These are phyloP conservation scores for Micrasema longulum DNA, from an alignment of 1,140 invertebrate species.

Conservation along the genomic window DNA sequence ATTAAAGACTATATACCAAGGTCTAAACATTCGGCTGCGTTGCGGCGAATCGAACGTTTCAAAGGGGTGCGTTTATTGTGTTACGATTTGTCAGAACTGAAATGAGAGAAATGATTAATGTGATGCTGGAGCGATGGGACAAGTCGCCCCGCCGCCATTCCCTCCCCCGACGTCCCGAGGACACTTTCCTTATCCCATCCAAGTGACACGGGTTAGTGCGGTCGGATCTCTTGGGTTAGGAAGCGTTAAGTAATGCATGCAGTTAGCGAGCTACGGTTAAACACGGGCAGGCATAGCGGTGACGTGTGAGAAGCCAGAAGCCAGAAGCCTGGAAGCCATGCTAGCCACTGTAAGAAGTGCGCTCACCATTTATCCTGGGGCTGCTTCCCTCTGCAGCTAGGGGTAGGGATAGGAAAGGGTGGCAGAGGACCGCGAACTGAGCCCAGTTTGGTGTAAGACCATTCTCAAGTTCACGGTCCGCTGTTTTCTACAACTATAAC, in stretches of 20 bases:
- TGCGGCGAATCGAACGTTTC: constrained; percentile 34
- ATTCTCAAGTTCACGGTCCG: not conserved
- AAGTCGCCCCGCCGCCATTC: constrained; percentile 66
- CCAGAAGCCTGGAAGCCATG: constrained; percentile 49
- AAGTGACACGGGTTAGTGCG: constrained; percentile 59
- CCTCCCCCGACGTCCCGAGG: constrained; percentile 52
- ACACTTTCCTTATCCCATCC: constrained; percentile 67
- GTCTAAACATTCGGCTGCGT: constrained; percentile 44
- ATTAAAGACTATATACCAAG: constrained; percentile 41
- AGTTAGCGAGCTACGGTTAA: constrained; percentile 40
- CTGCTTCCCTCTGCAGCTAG: constrained; percentile 17
- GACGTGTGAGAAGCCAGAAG: constrained; percentile 33
- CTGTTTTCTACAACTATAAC: constrained; percentile 28
- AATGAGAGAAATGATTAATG: constrained; percentile 42
- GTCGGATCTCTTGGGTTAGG: constrained; percentile 62
- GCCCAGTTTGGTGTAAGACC: not conserved
- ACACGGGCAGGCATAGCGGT: constrained; percentile 13
- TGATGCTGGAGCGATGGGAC: constrained; percentile 68
- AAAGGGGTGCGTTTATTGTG: constrained; percentile 50
- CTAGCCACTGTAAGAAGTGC: constrained; percentile 51
- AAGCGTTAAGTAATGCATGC: constrained; percentile 52
- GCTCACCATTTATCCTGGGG: constrained; percentile 48
- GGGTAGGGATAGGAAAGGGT: constrained; percentile 22
- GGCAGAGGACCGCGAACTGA: constrained; percentile 5
- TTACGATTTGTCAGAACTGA: constrained; percentile 48